These are phyloP conservation scores for Cyphomyrus discorhynchus DNA, from an alignment of 2,113 vertebrate genomes.

Conservation along the genomic window DNA sequence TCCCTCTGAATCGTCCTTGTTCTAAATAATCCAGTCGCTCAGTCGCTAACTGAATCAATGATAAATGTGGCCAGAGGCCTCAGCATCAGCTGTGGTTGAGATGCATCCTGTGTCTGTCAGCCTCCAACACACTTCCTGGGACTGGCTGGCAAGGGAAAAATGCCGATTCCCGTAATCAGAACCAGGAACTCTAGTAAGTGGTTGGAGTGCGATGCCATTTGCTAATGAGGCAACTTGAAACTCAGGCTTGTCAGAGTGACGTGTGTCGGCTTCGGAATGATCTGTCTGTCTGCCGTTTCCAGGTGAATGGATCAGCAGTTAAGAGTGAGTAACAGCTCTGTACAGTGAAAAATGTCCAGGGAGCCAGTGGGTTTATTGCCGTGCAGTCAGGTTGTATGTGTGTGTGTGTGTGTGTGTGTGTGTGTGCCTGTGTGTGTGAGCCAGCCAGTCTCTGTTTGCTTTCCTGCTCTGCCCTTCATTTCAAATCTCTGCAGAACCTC, in stretches of 20 bases:
- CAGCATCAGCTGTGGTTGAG: neutral
- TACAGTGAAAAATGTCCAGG: neutral
- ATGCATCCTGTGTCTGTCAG: neutral
- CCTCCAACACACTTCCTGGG: neutral
- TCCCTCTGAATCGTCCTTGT: neutral
- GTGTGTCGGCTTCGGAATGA: neutral
- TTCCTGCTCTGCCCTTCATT: neutral
- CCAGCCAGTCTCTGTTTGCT: neutral
- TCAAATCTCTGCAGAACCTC: neutral
- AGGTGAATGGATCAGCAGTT: neutral
- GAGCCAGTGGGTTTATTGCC: neutral
- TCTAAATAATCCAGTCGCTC: neutral
- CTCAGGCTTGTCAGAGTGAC: neutral
- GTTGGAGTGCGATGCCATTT: neutral
- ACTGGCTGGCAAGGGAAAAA: neutral
- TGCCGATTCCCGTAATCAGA: neutral
- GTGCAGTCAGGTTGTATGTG: neutral
- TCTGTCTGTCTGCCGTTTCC: neutral
- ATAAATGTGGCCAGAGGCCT: neutral
- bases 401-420: neutral
- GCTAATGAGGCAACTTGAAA: neutral
- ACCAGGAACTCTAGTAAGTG: neutral
- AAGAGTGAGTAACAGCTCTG: neutral
- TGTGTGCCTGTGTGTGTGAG: neutral
- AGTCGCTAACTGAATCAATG: neutral